A percentile compares a stretch with the other conserved stretches of the same genome.
These are phyloP conservation scores for Toxonevra muliebris DNA, from an alignment of 2,888 invertebrate species.

Conservation along the genomic window DNA sequence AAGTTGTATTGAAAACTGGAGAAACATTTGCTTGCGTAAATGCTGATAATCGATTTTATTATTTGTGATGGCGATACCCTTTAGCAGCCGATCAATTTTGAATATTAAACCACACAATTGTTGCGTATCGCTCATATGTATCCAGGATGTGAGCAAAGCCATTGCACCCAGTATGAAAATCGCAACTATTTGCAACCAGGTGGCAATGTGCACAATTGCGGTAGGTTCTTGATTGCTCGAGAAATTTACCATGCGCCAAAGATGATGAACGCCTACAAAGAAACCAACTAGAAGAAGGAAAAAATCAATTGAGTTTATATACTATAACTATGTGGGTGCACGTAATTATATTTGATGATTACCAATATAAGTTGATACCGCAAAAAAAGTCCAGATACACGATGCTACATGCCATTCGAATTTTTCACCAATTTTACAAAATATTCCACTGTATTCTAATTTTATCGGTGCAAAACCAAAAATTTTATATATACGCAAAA, in stretches of 20 bases:
- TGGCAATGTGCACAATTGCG: conserved; percentile 45
- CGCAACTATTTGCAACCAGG: conserved; percentile 49
- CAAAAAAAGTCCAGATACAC: conserved; percentile 29
- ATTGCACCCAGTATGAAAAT: conserved; percentile 44
- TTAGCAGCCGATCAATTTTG: conserved; percentile 44
- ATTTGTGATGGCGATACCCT: conserved; percentile 34
- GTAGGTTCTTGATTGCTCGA: conserved; percentile 33
- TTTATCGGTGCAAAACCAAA: conserved; percentile 49
- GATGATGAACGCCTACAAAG: conserved; percentile 36
- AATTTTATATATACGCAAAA: conserved; percentile 47
- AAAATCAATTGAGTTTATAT: no score
- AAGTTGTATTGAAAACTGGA: conserved; percentile 41
- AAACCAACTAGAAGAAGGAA: conserved; percentile 49
- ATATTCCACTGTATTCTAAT: conserved; percentile 31
- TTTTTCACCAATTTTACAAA: conserved; percentile 28
- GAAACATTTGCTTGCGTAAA: conserved; percentile 40
- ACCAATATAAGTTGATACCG: conserved; percentile 39
- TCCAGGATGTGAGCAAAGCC: conserved; percentile 47
- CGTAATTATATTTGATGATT: background rate
- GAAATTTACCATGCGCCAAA: conserved; percentile 34
- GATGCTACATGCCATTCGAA: conserved; percentile 39
- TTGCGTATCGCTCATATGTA: conserved; percentile 39
- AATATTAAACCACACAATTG: conserved; percentile 41
- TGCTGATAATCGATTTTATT: conserved; percentile 39
- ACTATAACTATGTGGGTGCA: no score